Percentiles rank a stretch among this genome's conserved stretches.
These are phyloP conservation scores for Melanaphis sacchari DNA, from an alignment of 1,140 invertebrate genomes.

Conservation along the genomic window DNA sequence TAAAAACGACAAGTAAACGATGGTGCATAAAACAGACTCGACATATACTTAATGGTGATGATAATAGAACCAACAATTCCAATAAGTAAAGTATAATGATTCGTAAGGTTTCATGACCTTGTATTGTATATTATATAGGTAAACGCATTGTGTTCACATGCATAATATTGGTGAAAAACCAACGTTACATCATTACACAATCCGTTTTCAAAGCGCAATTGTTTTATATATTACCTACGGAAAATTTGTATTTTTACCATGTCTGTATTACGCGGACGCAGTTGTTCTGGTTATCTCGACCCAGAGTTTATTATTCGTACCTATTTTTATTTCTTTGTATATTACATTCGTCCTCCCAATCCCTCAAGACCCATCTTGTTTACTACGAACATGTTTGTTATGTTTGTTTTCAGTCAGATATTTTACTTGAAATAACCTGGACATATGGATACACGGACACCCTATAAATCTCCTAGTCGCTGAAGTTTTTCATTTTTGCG, in stretches of 20 bases:
- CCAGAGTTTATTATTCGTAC: neutral
- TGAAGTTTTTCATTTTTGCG: slow-evolving; percentile 14
- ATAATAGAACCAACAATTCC: neutral
- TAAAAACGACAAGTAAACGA: too few relatives aligned
- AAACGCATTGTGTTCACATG: neutral
- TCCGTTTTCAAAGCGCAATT: neutral
- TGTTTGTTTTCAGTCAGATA: slow-evolving; percentile 11
- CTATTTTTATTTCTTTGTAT: neutral
- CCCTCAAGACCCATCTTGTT: neutral
- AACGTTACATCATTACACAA: too few relatives aligned
- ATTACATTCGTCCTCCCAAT: neutral
- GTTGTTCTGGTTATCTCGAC: neutral
- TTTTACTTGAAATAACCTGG: slow-evolving; percentile 24
- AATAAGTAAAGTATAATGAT: neutral
- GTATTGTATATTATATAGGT: neutral
- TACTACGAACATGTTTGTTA: too few relatives aligned
- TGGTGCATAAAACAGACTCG: too few relatives aligned
- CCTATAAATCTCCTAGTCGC: neutral
- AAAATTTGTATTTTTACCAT: neutral
- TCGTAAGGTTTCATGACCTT: too few relatives aligned
- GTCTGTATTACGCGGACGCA: neutral
- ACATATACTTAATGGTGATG: neutral
- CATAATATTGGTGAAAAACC: neutral
- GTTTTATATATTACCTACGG: neutral
- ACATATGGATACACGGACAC: slow-evolving; percentile 19